Base-by-base conservation (phyloP, 2,113 vertebrate genomes). In the Natator depressus region DNA sequence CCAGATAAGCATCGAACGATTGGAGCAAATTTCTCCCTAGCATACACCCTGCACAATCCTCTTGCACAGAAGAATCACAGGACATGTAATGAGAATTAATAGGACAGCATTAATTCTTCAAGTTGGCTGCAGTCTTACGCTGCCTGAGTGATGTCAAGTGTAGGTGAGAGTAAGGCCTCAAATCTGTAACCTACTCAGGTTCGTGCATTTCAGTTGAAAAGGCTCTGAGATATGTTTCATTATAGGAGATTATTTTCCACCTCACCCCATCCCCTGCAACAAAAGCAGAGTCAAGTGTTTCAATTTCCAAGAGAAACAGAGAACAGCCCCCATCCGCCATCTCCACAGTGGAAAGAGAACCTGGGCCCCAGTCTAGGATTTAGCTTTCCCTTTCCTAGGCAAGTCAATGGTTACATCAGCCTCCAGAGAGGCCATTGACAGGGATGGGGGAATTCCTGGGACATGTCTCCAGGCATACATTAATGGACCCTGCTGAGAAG, bases 341-440 rank as follows among this genome's bases (percentile, higher is more conserved):
- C 80, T 6, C 84, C 91, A 86, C 94, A 97, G 93, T 57, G 84
- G 95, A 96, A 97, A 93, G 89, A 92, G 88, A 87, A 80, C 7
- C 62, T 51, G 2, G 5, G 72, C 10, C 42, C 42, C 20, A 75
- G 10, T 25, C 38, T 42, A 38, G 75, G 6, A 51, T 1, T 0
- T 10, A 88, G 65, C 79, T 93, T 95, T 89, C 57, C 27, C 50
- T 85, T 84, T 96, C 82, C 84, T 93, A 47, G 85, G 90, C 22
- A 59, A 85, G 54, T 75, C 54, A 96, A 51, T 31, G 16, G 12
- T 90, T 93, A 91, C 78, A 72, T 25, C 2, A 0, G 79, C 72
- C 85, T 80, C 88, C 50, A 42, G 54, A 50, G 62, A 13, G 5
- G 85, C 94, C 92, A 85, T 95, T 83, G 79, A 94, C 87, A 91